A percentile compares a stretch with the other conserved stretches of the same genome.
phyloP scores from a whole-genome alignment of 2,113 vertebrate species.

The Zapornia atra region DNA sequence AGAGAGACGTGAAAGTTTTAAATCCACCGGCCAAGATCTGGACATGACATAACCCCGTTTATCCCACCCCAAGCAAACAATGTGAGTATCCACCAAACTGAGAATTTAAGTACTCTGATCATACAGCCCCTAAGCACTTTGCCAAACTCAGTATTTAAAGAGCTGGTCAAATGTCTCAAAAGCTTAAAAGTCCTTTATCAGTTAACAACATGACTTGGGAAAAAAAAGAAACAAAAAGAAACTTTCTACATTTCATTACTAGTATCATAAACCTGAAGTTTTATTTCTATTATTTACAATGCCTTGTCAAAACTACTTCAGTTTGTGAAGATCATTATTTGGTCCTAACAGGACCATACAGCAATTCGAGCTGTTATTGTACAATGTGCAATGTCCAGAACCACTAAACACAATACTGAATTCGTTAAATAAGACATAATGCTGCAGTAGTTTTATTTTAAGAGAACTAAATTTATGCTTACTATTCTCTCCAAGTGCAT shows the following conservation, averaged over 20 bases:
- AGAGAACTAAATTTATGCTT: conserved; percentile 55
- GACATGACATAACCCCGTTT: background rate
- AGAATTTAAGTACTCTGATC: background rate
- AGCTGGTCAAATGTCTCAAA: background rate
- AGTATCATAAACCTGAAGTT: background rate
- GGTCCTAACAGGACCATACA: background rate
- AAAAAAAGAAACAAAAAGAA: background rate
- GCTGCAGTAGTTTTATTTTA: background rate
- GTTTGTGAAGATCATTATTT: background rate
- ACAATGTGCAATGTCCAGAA: background rate
- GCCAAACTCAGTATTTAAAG: background rate
- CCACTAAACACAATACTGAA: background rate
- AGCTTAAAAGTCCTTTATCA: background rate
- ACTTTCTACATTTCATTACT: background rate
- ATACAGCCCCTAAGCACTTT: background rate
- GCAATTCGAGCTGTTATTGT: background rate
- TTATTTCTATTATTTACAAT: background rate
- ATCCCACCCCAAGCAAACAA: background rate
- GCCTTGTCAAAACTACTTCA: background rate
- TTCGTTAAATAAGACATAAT: background rate
- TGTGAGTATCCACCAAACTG: background rate
- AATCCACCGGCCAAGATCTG: background rate
- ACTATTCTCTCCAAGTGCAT: conserved; percentile 86
- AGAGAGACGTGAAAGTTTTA: background rate
- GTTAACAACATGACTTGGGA: background rate